Conservation (phyloP, 2,888 invertebrate species). For the Dryobota labecula region DNA sequence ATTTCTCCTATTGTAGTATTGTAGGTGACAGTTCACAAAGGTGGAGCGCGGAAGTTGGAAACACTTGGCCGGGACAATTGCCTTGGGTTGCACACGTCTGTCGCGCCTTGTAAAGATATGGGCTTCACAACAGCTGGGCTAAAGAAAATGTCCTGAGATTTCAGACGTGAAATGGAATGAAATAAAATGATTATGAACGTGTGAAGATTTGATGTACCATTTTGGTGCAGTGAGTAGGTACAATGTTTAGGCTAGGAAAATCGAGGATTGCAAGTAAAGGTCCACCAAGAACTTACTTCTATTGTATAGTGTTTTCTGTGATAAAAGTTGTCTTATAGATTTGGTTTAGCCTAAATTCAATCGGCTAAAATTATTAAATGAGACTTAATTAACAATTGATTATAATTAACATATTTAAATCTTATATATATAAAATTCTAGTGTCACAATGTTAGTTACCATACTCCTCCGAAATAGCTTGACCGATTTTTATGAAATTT, state of each 20-base stretch:
- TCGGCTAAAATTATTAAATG: neutral
- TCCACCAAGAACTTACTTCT: neutral
- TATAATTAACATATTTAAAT: no score
- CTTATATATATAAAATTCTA: no score
- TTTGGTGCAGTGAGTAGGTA: neutral
- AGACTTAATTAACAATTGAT: no score
- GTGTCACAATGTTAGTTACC: no score
- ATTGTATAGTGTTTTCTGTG: neutral
- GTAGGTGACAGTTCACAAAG: slow-evolving; percentile 42
- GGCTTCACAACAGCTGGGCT: slow-evolving; percentile 21
- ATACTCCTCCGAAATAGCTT: no score
- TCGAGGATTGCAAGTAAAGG: neutral
- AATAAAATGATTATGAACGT: slow-evolving; percentile 10
- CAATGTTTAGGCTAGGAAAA: neutral
- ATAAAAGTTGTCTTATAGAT: neutral
- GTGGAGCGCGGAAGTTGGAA: slow-evolving; percentile 43
- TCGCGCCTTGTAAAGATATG: slow-evolving; percentile 32
- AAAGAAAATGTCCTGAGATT: slow-evolving; percentile 33
- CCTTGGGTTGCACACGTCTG: slow-evolving; percentile 30
- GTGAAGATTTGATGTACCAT: neutral
- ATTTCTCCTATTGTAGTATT: slow-evolving; percentile 35
- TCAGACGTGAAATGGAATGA: neutral
- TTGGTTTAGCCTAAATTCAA: neutral
- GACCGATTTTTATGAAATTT: no score
- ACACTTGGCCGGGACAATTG: slow-evolving; percentile 63